phyloP scores from a whole-genome alignment of 2,797 vertebrate species.

The Xenops minutus region DNA sequence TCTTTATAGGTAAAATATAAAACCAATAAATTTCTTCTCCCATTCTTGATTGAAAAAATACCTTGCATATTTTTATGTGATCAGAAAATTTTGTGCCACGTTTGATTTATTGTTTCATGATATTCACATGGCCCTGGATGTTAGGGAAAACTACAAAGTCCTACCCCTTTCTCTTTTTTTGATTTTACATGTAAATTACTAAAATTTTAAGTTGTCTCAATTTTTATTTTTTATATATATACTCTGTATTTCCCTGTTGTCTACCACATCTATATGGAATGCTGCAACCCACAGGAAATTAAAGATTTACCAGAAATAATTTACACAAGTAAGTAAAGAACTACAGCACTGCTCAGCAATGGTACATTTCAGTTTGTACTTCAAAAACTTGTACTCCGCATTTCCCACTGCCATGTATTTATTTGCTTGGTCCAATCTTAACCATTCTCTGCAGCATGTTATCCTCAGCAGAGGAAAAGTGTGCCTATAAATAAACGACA shows the following conservation, averaged over 20 bases:
- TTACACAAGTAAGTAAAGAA: neutral
- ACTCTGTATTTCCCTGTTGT: neutral
- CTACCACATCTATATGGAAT: neutral
- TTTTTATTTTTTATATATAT: neutral
- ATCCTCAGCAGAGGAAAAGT: fast-evolving
- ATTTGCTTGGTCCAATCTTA: neutral
- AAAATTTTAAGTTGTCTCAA: neutral
- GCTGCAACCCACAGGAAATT: neutral
- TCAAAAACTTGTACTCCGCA: neutral
- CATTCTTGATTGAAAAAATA: neutral
- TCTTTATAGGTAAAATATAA: neutral
- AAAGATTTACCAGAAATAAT: neutral
- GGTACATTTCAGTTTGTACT: neutral
- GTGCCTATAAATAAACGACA: neutral
- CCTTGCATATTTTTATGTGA: neutral
- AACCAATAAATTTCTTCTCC: neutral
- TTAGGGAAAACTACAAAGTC: neutral
- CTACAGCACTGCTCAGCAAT: neutral
- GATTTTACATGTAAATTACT: neutral
- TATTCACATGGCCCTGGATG: neutral
- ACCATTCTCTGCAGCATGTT: neutral
- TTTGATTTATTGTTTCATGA: neutral
- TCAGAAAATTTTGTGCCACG: neutral
- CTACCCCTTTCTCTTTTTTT: neutral
- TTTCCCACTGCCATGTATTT: neutral